Evolutionary conservation across 1,140 invertebrate species (phyloP).

Genomic region (Drosophila kepulauana): DNA sequence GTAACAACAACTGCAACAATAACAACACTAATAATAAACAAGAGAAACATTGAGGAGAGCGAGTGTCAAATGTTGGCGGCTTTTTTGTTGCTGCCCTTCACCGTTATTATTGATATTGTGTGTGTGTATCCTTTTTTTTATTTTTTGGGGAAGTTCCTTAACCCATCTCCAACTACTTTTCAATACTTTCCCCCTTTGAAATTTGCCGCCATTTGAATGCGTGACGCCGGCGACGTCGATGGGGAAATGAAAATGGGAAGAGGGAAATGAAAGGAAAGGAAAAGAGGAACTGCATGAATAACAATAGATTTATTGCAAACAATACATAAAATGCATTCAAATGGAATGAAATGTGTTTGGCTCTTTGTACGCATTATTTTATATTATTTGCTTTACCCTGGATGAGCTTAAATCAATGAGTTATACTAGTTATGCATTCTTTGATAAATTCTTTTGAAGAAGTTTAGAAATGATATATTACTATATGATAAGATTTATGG

Average conservation of each 20-base stretch:
- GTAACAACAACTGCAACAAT: constrained; percentile 19
- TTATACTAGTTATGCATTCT: not conserved
- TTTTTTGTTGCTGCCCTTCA: constrained; percentile 52
- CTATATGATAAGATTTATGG: too few species aligned
- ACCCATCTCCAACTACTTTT: not conserved
- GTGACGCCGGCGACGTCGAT: not conserved
- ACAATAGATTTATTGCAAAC: constrained; percentile 82
- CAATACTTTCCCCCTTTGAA: constrained; percentile 43
- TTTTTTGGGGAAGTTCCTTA: constrained; percentile 23
- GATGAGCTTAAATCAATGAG: not conserved
- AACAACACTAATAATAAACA: constrained; percentile 22
- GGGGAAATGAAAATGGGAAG: not conserved
- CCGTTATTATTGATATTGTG: constrained; percentile 61
- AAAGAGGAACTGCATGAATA: constrained; percentile 49
- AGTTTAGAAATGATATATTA: too few species aligned
- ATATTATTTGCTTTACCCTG: constrained; percentile 12
- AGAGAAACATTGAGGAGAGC: not conserved
- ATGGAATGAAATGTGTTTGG: constrained; percentile 62
- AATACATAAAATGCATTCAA: constrained; percentile 76
- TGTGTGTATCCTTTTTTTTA: constrained; percentile 51
- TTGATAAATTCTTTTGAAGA: too few species aligned
- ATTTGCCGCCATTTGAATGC: constrained; percentile 48
- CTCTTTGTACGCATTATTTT: constrained; percentile 20
- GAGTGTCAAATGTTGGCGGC: constrained; percentile 69
- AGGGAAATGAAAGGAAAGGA: not conserved